Percentiles rank a stretch among this genome's conserved stretches.
phyloP scores from a whole-genome alignment of 2,888 invertebrate species.

The Monoplex corrugatus region DNA sequence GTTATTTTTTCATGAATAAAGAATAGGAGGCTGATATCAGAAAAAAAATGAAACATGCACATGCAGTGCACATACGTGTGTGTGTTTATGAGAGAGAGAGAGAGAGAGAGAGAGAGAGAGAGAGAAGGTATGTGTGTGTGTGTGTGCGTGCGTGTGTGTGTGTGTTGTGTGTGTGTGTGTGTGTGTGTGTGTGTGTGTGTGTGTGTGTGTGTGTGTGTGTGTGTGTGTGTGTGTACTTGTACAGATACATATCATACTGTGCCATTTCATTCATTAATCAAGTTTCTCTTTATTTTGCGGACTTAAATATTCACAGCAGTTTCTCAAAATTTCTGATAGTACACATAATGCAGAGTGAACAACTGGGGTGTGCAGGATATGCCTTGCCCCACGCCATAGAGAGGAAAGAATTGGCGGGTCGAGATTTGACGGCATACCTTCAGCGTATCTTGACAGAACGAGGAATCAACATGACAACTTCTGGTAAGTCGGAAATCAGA shows the following conservation, averaged over 20 bases:
- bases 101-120: conserved; percentile 9
- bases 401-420: conserved; percentile 66
- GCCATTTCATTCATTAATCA: too few species aligned
- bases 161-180: conserved; percentile 6
- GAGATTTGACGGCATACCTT: conserved; percentile 67
- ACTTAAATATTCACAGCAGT: too few species aligned
- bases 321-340: not conserved
- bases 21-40: too few species aligned
- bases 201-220: not conserved
- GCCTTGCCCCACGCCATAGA: conserved; percentile 70
- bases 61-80: too few species aligned
- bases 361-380: conserved; percentile 62
- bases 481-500: conserved; percentile 25
- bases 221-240: not conserved
- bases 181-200: conserved; percentile 56
- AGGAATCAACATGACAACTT: conserved; percentile 80
- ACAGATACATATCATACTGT: not conserved
- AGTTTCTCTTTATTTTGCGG: too few species aligned
- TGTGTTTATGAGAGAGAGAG: too few species aligned
- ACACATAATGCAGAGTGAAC: not conserved
- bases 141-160: not conserved
- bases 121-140: not conserved
- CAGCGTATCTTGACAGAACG: conserved; percentile 76
- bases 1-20: too few species aligned
- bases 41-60: too few species aligned